Evolutionary conservation across 92 coral and sea anemone genomes (phyloP), one percentile per base, ranked within the genome.

Genomic region (Porites divaricata): DNA sequence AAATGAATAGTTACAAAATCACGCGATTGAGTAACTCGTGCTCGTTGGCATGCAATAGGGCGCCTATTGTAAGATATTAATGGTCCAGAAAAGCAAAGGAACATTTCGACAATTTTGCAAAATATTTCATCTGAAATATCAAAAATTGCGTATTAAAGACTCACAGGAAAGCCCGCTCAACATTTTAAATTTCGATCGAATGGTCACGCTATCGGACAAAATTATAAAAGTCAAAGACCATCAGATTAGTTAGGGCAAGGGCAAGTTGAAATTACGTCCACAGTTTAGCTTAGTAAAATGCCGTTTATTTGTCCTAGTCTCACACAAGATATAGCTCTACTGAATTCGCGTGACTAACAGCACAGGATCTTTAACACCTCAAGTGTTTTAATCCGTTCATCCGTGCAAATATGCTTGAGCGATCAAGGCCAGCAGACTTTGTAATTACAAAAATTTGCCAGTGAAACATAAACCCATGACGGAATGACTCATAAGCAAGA

Each of bases 401-500:
- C 53, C 19, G 35, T 76, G 62, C 67, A 61, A 76, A 35, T 12
- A 24, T 66, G 70, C 41, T 66, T 66, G 70, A 66, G 12, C 70
- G 13, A 22, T 66, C 70, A 66, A 12, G 24, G 16, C 17, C 12
- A 54, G 59, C 59, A 11, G 14, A 15, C 59, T 11, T 54, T 11
- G 12, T 54, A 4, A 11, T 15, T 11, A 8, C 14, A 25, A 8
- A 15, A 24, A 22, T 21, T 66, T 24, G 11, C 5, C 26, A 66
- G 35, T 13, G 26, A 23, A 23, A 24, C 17, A 16, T 66, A 28
- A 9, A 11, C 45, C 12, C 9, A 21, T 24, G 35, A 6, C 70
- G 2, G 35, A 23, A 11, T 1, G 4, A 22, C 24, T 66, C 10
- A 66, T 45, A 45, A 13, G 70, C 28, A 24, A 4, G 35, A 17